These are phyloP conservation scores for Melieria picta DNA, from an alignment of 2,888 invertebrate species.

Conservation along the genomic window DNA sequence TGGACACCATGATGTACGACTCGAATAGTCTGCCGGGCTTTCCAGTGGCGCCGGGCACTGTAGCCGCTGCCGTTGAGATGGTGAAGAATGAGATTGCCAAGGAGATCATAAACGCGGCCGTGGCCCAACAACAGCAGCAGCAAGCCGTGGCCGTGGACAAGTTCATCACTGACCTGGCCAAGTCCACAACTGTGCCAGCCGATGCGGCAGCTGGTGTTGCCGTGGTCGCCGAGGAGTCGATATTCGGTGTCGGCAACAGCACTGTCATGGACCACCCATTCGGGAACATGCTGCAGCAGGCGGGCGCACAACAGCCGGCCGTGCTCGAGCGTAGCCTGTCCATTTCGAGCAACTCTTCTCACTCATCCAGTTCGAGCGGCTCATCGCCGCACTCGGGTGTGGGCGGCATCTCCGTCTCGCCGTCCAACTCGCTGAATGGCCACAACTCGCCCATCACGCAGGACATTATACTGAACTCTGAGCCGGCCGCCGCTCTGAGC, in stretches of 20 bases:
- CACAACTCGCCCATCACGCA: conserved; percentile 62
- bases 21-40: conserved; percentile 60
- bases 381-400: conserved; percentile 40
- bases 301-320: conserved; percentile 35
- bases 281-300: conserved; percentile 57
- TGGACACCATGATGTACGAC: conserved; percentile 61
- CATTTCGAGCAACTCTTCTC: conserved; percentile 63
- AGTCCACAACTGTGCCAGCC: conserved; percentile 53
- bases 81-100: conserved; percentile 71
- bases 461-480: conserved; percentile 65
- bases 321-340: conserved; percentile 65
- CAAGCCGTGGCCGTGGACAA: conserved; percentile 67
- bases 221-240: conserved; percentile 48
- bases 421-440: conserved; percentile 51
- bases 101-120: conserved; percentile 63
- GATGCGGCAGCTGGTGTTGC: conserved; percentile 49
- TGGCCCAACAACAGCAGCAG: conserved; percentile 67
- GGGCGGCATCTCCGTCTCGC: conserved; percentile 47
- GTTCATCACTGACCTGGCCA: conserved; percentile 57
- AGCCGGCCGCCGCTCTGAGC: conserved; percentile 60
- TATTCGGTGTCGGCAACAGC: conserved; percentile 45
- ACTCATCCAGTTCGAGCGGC: conserved; percentile 43
- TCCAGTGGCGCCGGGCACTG: conserved; percentile 49
- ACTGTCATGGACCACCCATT: conserved; percentile 59
- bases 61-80: conserved; percentile 60